Percentiles rank a stretch among this genome's conserved stretches.
Conservation (phyloP, 2,888 invertebrate genomes). For the Marronus borbonicus region DNA sequence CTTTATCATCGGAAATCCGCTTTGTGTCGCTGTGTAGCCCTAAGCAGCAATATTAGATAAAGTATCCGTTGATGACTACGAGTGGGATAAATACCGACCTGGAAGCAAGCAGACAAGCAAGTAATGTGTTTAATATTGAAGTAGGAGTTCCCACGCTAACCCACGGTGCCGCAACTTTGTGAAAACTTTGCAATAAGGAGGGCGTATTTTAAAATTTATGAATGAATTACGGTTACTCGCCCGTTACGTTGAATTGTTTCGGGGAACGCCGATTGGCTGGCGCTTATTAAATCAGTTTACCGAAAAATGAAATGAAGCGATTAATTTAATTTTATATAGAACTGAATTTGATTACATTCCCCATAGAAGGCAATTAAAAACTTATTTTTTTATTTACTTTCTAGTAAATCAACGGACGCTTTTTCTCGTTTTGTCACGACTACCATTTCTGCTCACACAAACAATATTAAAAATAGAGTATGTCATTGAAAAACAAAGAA, state of each 20-base stretch:
- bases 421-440: too few species aligned
- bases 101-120: neutral
- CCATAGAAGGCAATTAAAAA: neutral
- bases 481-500: too few species aligned
- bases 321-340: constrained; percentile 10
- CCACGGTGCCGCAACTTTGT: constrained; percentile 1
- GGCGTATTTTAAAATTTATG: constrained; percentile 16
- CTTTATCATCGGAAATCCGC: constrained; percentile 21
- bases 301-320: neutral
- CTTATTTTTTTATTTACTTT: neutral
- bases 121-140: constrained; percentile 23
- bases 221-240: neutral
- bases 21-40: neutral
- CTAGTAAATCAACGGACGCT: too few species aligned
- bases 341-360: neutral
- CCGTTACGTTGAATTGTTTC: constrained; percentile 7
- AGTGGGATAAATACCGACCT: neutral
- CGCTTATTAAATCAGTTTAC: neutral
- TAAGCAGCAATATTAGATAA: constrained; percentile 9
- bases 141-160: neutral
- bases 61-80: constrained; percentile 4
- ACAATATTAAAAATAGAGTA: too few species aligned
- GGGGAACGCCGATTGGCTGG: neutral
- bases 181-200: constrained; percentile 14
- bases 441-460: too few species aligned